A percentile compares a stretch with the other conserved stretches of the same genome.
Evolutionary conservation across 1,140 invertebrate species (phyloP).

Genomic region (Daktulosphaira vitifoliae): DNA sequence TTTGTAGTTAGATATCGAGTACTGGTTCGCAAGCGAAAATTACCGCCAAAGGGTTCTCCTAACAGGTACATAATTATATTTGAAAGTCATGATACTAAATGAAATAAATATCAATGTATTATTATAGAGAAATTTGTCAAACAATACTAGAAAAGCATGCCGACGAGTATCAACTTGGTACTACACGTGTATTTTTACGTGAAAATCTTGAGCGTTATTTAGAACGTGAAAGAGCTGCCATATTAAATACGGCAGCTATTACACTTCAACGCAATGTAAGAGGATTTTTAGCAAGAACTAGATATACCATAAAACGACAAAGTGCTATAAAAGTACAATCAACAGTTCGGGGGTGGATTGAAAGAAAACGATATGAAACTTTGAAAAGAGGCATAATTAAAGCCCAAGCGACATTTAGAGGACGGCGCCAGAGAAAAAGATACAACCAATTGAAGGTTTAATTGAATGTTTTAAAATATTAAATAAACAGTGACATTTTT

Average conservation of each 20-base stretch:
- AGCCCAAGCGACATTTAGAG: constrained; percentile 73
- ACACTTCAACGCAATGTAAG: constrained; percentile 54
- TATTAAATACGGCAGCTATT: constrained; percentile 64
- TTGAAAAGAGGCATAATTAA: constrained; percentile 54
- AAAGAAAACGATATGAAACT: constrained; percentile 48
- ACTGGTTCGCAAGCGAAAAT: constrained; percentile 50
- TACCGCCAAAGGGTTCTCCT: constrained; percentile 42
- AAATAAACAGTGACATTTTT: background rate
- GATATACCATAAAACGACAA: constrained; percentile 47
- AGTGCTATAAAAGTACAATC: constrained; percentile 53
- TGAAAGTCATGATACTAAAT: too few species aligned
- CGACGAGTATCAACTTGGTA: constrained; percentile 76
- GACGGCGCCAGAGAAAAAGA: constrained; percentile 60
- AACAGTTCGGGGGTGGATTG: constrained; percentile 47
- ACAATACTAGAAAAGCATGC: constrained; percentile 58
- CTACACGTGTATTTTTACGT: constrained; percentile 79
- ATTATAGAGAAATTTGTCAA: constrained; percentile 70
- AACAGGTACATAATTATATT: constrained; percentile 25
- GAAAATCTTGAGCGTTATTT: constrained; percentile 76
- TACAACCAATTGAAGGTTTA: constrained; percentile 61
- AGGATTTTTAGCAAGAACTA: constrained; percentile 57
- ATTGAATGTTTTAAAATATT: too few species aligned
- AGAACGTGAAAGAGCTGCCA: constrained; percentile 67
- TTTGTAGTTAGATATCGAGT: constrained; percentile 86
- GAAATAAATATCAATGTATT: too few species aligned